Evolutionary conservation across 1,140 invertebrate genomes (phyloP).

Genomic region (Lethocerus indicus): DNA sequence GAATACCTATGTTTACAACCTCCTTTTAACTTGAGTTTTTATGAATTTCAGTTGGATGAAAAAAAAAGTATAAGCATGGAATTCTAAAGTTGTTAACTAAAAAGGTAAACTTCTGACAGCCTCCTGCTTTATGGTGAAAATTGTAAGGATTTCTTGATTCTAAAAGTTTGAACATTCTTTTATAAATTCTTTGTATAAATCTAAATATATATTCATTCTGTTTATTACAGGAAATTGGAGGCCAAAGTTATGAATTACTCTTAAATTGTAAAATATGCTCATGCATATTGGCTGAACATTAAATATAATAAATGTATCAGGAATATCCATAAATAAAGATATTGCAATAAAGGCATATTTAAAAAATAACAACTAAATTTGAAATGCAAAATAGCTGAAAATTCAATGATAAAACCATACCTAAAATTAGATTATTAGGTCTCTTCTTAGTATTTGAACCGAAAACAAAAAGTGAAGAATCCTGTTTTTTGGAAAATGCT

Average conservation of each 20-base stretch:
- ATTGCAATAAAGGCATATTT: neutral
- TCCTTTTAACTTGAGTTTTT: neutral
- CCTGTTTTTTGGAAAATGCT: constrained; percentile 68
- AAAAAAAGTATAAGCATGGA: neutral
- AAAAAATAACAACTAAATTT: neutral
- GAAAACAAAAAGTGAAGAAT: constrained; percentile 78
- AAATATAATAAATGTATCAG: neutral
- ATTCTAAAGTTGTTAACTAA: too few species aligned
- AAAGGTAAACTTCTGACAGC: too few species aligned
- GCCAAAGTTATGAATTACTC: neutral
- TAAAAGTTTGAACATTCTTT: too few species aligned
- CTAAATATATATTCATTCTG: too few species aligned
- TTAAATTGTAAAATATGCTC: neutral
- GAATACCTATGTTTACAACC: neutral
- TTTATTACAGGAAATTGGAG: too few species aligned
- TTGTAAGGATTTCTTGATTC: too few species aligned
- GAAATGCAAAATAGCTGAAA: neutral
- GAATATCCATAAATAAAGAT: neutral
- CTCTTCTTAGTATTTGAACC: constrained; percentile 87
- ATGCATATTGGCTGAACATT: neutral
- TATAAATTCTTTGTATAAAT: too few species aligned
- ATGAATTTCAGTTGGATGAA: neutral
- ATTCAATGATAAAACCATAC: constrained; percentile 24
- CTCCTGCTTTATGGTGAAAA: too few species aligned
- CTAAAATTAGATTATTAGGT: constrained; percentile 81